phyloP scores from a whole-genome alignment of 2,113 vertebrate genomes.

The Copsychus sechellarum region DNA sequence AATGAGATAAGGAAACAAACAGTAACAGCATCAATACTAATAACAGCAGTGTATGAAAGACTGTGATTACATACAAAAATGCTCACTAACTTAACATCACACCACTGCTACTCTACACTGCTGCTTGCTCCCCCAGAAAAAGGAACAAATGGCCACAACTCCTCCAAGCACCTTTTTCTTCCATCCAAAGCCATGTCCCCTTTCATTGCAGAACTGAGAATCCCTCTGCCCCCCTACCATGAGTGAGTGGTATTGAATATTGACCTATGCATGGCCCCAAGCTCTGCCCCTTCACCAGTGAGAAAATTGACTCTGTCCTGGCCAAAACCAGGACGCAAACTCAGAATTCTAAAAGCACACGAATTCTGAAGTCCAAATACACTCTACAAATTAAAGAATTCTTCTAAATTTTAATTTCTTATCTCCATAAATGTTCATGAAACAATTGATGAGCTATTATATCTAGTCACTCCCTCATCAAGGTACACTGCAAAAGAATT shows the following conservation, averaged over 20 bases:
- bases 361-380: neutral
- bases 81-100: neutral
- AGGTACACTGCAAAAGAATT: neutral
- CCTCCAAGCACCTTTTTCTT: neutral
- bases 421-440: neutral
- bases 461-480: neutral
- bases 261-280: neutral
- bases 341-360: neutral
- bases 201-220: neutral
- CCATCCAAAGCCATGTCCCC: neutral
- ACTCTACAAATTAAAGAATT: neutral
- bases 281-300: neutral
- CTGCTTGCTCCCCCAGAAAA: neutral
- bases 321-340: neutral
- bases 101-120: fast-evolving
- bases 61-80: neutral
- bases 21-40: neutral
- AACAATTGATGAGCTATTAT: neutral
- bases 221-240: neutral
- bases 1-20: neutral
- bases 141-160: neutral
- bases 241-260: neutral
- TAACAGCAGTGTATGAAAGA: neutral
- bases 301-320: neutral
- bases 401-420: neutral